Conservation (phyloP, 1,140 invertebrate genomes). For the Lordiphosa clarofinis region DNA sequence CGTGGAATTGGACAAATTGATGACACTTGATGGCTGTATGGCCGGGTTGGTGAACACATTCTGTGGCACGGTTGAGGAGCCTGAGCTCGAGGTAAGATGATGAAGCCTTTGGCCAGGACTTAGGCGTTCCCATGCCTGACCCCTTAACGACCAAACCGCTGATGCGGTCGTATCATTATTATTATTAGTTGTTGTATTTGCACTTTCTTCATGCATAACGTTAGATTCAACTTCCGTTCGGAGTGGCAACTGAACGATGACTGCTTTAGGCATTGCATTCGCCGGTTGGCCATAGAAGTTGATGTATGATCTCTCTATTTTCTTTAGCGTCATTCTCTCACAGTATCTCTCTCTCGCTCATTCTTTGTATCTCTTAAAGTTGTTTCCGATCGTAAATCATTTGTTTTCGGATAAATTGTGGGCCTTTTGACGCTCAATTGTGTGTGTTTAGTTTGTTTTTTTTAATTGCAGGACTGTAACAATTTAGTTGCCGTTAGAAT, state of each 20-base stretch:
- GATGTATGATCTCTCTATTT: constrained; percentile 21
- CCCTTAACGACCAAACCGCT: constrained; percentile 37
- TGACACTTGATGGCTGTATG: constrained; percentile 68
- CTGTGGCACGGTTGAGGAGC: constrained; percentile 33
- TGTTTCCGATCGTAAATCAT: too few species aligned
- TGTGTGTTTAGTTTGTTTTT: too few species aligned
- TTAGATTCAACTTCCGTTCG: constrained; percentile 9
- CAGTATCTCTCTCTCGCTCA: too few species aligned
- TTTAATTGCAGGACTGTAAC: too few species aligned
- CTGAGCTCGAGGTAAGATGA: constrained; percentile 20
- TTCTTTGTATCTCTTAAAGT: too few species aligned
- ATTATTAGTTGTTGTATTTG: not conserved
- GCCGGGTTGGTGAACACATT: constrained; percentile 59
- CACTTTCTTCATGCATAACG: constrained; percentile 27
- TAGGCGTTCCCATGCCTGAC: constrained; percentile 24
- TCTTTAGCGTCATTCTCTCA: not conserved
- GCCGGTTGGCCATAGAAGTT: constrained; percentile 8
- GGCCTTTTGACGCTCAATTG: too few species aligned
- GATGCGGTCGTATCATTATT: constrained; percentile 18
- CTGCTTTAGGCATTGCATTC: constrained; percentile 28
- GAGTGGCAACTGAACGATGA: constrained; percentile 34
- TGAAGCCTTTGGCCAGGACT: constrained; percentile 26
- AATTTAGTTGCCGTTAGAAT: too few species aligned
- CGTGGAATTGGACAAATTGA: constrained; percentile 74
- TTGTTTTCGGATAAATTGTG: too few species aligned